These are phyloP conservation scores for Drosophila bifasciata DNA, from an alignment of 1,140 invertebrate species.

Conservation along the genomic window DNA sequence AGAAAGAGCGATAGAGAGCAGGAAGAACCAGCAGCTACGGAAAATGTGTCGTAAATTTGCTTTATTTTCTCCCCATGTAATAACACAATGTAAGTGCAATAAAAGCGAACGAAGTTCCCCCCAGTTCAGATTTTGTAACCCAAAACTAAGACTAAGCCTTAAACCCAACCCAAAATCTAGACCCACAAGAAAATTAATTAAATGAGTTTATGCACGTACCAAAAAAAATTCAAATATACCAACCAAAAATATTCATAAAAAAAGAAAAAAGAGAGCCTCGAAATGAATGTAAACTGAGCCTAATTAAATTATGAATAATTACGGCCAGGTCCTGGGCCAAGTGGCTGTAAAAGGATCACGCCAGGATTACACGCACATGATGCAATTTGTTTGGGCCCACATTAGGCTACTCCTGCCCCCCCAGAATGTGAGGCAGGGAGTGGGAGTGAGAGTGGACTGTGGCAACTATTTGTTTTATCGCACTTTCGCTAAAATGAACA, in stretches of 20 bases:
- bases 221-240: slow-evolving; percentile 48
- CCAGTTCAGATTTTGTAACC: slow-evolving; percentile 36
- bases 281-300: slow-evolving; percentile 78
- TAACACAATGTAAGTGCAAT: slow-evolving; percentile 61
- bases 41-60: slow-evolving; percentile 58
- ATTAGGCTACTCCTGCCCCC: slow-evolving; percentile 30
- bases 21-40: slow-evolving; percentile 13
- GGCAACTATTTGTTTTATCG: slow-evolving; percentile 82
- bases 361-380: slow-evolving; percentile 75
- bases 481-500: slow-evolving; percentile 81
- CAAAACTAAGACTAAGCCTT: background rate
- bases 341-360: slow-evolving; percentile 57
- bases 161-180: slow-evolving; percentile 33
- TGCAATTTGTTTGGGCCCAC: slow-evolving; percentile 76
- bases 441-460: slow-evolving; percentile 19
- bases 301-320: slow-evolving; percentile 84
- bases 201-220: slow-evolving; percentile 83
- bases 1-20: slow-evolving; percentile 19
- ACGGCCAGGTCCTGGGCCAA: slow-evolving; percentile 48
- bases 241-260: slow-evolving; percentile 59
- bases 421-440: background rate
- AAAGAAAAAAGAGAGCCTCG: slow-evolving; percentile 44
- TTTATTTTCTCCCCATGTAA: slow-evolving; percentile 52
- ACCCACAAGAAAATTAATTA: slow-evolving; percentile 63
- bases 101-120: slow-evolving; percentile 18